These are phyloP conservation scores for Lordiphosa mommai DNA, from an alignment of 1,140 invertebrate genomes.

Conservation along the genomic window DNA sequence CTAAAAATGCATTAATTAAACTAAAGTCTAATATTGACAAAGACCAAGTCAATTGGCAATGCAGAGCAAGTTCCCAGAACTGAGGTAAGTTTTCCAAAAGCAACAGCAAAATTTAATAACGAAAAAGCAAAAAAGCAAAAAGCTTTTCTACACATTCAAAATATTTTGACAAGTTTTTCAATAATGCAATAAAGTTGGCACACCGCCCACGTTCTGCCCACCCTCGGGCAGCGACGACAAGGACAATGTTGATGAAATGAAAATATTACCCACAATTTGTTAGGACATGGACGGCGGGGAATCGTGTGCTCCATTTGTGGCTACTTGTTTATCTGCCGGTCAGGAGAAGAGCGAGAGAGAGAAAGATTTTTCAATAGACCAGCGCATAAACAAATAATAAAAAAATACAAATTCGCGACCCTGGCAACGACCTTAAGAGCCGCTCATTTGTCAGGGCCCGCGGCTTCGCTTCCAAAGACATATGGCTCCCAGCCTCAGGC, in stretches of 20 bases:
- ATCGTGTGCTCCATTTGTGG: constrained; percentile 49
- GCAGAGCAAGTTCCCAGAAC: constrained; percentile 9
- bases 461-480: constrained; percentile 35
- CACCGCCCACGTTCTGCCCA: constrained; percentile 17
- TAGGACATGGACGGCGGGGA: constrained; percentile 41
- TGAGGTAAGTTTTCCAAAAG: constrained; percentile 35
- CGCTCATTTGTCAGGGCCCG: constrained; percentile 60
- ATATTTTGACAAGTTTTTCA: constrained; percentile 78
- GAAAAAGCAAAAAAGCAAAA: constrained; percentile 16
- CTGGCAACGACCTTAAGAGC: constrained; percentile 69
- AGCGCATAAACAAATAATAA: constrained; percentile 75
- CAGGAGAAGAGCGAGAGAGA: neutral
- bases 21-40: constrained; percentile 38
- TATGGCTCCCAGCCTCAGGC: constrained; percentile 32
- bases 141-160: constrained; percentile 74
- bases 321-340: constrained; percentile 67
- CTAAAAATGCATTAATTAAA: constrained; percentile 67
- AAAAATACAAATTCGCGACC: constrained; percentile 49
- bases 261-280: constrained; percentile 77
- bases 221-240: constrained; percentile 23
- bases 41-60: constrained; percentile 4
- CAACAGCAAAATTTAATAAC: constrained; percentile 57
- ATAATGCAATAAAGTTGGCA: constrained; percentile 76
- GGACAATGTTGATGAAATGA: constrained; percentile 68
- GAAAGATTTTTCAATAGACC: constrained; percentile 67